phyloP scores from a whole-genome alignment of 1,140 invertebrate genomes.

The Ericerus pela region DNA sequence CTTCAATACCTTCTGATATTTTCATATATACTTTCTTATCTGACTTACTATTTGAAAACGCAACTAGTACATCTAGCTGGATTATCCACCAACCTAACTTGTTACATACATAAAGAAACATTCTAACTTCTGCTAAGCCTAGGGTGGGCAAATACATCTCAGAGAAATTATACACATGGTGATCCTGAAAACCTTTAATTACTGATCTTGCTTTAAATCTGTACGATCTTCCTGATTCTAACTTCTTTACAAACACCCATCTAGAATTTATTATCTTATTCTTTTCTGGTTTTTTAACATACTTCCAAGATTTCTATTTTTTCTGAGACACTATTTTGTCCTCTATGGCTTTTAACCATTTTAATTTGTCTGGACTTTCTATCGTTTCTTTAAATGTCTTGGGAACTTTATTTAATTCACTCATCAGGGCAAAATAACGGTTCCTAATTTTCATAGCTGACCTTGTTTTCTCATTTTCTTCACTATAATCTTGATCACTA shows the following conservation, averaged over 20 bases:
- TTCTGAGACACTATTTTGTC: conserved; percentile 27
- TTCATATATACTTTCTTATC: conserved; percentile 29
- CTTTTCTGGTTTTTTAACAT: too few relatives aligned
- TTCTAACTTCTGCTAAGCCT: conserved; percentile 20
- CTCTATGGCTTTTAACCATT: conserved; percentile 30
- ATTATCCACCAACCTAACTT: conserved; percentile 22
- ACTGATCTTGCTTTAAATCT: conserved; percentile 20
- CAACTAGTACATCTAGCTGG: conserved; percentile 31
- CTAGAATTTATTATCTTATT: too few relatives aligned
- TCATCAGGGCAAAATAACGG: too few relatives aligned
- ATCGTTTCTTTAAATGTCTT: background rate
- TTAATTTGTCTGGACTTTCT: background rate
- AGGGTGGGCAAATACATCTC: conserved; percentile 17
- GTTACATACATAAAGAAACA: conserved; percentile 27
- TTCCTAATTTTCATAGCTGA: too few relatives aligned
- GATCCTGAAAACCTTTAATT: background rate
- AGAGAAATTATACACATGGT: conserved; percentile 29
- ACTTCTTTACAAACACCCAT: too few relatives aligned
- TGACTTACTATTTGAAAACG: conserved; percentile 30
- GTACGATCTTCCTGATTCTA: too few relatives aligned
- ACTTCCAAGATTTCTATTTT: conserved; percentile 29
- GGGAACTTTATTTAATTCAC: too few relatives aligned
- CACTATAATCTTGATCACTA: too few relatives aligned
- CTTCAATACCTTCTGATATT: conserved; percentile 27
- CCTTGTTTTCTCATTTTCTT: too few relatives aligned